phyloP scores from a whole-genome alignment of 2,888 invertebrate species.

The Cyaniris semiargus region DNA sequence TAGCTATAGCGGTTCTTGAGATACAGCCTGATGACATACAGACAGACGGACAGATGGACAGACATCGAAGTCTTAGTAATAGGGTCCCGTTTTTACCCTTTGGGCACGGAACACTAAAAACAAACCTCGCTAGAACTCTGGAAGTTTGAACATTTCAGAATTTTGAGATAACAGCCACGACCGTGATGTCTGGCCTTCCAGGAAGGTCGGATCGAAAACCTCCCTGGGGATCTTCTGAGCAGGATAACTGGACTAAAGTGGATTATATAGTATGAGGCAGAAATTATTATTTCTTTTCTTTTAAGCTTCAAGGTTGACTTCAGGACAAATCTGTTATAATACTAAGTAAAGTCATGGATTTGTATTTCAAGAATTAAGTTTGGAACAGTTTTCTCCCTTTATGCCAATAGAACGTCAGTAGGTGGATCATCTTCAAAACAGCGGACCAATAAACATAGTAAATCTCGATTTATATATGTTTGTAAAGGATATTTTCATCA shows the following conservation, averaged over 20 bases:
- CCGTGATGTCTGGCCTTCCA: constrained; percentile 7
- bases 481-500: neutral
- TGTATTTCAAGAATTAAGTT: too few species aligned
- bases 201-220: constrained; percentile 7
- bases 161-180: constrained; percentile 6
- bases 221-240: neutral
- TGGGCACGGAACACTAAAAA: too few species aligned
- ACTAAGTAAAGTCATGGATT: neutral
- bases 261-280: neutral
- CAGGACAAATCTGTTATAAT: neutral
- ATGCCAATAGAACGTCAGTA: neutral
- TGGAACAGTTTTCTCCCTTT: too few species aligned
- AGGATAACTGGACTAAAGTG: neutral
- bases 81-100: too few species aligned
- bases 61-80: too few species aligned
- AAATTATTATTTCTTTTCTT: neutral
- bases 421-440: neutral
- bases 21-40: too few species aligned
- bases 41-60: too few species aligned
- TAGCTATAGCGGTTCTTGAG: too few species aligned
- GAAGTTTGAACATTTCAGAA: neutral
- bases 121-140: neutral
- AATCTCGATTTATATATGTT: neutral
- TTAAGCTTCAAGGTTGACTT: neutral
- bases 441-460: neutral